Conservation (phyloP, 2,888 invertebrate species). For the Agrotis clavis region DNA sequence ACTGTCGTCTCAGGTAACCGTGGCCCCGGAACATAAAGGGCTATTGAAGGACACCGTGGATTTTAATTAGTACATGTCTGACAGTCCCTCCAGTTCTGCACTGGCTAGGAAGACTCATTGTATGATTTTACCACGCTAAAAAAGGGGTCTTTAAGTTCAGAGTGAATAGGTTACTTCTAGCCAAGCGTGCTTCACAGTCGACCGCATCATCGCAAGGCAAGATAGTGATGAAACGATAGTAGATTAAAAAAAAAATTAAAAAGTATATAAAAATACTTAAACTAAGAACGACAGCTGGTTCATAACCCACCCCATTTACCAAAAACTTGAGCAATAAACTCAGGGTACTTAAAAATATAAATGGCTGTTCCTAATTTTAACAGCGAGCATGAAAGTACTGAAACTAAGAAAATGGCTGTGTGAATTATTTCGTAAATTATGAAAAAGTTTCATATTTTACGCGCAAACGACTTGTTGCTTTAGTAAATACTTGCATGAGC, state of each 20-base stretch:
- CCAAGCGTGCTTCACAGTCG: no score
- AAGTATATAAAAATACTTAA: neutral
- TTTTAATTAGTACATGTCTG: no score
- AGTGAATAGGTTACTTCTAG: no score
- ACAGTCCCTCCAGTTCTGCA: no score
- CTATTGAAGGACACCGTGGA: no score
- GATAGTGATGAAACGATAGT: no score
- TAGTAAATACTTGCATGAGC: neutral
- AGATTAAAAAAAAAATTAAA: neutral
- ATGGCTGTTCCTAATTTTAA: constrained; percentile 34
- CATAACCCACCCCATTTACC: neutral
- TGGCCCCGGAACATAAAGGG: no score
- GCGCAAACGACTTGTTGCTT: constrained; percentile 33
- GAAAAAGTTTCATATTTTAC: constrained; percentile 9
- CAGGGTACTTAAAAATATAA: constrained; percentile 26
- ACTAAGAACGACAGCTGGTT: constrained; percentile 19
- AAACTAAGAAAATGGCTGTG: constrained; percentile 13
- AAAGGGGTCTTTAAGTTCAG: no score
- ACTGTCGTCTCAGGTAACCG: no score
- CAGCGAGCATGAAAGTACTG: neutral
- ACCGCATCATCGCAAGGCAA: no score
- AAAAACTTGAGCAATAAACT: constrained; percentile 44
- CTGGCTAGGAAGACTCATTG: no score
- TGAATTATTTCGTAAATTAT: neutral
- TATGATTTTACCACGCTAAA: no score